Evolutionary conservation across 2,888 invertebrate genomes (phyloP).

Genomic region (Desoria tigrina): DNA sequence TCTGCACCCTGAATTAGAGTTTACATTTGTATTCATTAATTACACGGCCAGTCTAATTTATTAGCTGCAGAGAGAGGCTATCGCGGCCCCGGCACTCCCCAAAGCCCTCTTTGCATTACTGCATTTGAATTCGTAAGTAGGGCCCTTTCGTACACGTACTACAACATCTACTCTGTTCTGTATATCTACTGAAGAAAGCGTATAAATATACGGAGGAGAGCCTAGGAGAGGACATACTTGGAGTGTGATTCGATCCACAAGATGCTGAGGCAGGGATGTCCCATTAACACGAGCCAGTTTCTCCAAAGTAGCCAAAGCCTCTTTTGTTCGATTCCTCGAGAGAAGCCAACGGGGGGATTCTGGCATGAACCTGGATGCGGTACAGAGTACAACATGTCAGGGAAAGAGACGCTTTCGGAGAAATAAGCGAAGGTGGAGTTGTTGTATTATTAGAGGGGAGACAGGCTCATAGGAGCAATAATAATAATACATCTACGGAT

Average conservation of each 20-base stretch:
- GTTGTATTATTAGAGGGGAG: too few relatives aligned
- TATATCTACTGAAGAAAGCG: too few relatives aligned
- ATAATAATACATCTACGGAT: background rate
- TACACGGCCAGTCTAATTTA: slow-evolving; percentile 11
- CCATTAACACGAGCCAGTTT: slow-evolving; percentile 76
- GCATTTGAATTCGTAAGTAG: background rate
- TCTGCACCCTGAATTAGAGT: slow-evolving; percentile 10
- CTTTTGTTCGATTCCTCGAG: slow-evolving; percentile 76
- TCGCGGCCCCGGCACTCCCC: background rate
- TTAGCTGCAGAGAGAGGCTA: slow-evolving; percentile 1
- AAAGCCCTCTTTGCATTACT: slow-evolving; percentile 1
- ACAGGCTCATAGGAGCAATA: too few relatives aligned
- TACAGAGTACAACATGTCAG: background rate
- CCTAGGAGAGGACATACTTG: slow-evolving; percentile 29
- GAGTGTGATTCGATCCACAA: slow-evolving; percentile 58
- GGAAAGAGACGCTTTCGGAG: too few relatives aligned
- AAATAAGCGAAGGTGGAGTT: too few relatives aligned
- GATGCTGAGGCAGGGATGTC: slow-evolving; percentile 71
- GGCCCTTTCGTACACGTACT: too few relatives aligned
- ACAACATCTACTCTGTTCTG: too few relatives aligned
- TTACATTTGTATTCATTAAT: slow-evolving; percentile 19
- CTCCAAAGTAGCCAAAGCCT: slow-evolving; percentile 76
- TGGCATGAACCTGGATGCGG: slow-evolving; percentile 67
- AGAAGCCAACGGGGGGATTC: slow-evolving; percentile 91
- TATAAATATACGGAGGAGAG: too few relatives aligned